A percentile compares a stretch with the other conserved stretches of the same genome.
Conservation (phyloP, 1,140 invertebrate species). For the Kradibia gibbosae region DNA sequence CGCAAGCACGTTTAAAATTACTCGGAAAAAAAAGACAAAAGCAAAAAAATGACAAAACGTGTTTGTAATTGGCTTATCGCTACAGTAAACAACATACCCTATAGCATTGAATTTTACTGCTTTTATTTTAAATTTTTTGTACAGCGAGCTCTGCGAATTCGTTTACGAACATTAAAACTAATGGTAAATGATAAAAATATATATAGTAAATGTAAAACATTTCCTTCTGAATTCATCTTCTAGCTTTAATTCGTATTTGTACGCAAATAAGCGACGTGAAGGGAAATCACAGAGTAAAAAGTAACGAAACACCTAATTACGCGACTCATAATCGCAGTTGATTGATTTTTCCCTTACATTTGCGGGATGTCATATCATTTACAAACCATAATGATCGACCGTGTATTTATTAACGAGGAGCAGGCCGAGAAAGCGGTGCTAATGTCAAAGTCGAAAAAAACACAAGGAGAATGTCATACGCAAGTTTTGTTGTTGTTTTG, state of each 20-base stretch:
- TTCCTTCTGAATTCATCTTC: constrained; percentile 56
- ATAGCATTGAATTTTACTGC: constrained; percentile 58
- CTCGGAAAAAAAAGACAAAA: neutral
- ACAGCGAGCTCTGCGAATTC: constrained; percentile 63
- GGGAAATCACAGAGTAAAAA: constrained; percentile 64
- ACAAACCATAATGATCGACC: constrained; percentile 47
- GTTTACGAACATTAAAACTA: constrained; percentile 59
- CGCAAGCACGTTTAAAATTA: neutral
- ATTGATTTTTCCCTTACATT: constrained; percentile 52
- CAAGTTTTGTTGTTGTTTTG: constrained; percentile 24
- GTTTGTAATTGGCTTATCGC: constrained; percentile 23
- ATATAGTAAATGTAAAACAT: constrained; percentile 60
- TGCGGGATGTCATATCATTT: constrained; percentile 50
- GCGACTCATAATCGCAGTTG: constrained; percentile 51
- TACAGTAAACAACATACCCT: constrained; percentile 38
- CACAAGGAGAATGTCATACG: constrained; percentile 33
- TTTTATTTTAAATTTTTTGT: constrained; percentile 64
- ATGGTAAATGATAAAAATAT: constrained; percentile 60
- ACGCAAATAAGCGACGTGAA: constrained; percentile 57
- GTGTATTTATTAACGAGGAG: constrained; percentile 55
- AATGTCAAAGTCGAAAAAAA: constrained; percentile 34
- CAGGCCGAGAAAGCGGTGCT: constrained; percentile 51
- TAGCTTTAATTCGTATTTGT: constrained; percentile 58
- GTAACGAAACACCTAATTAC: constrained; percentile 62
- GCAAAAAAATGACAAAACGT: neutral